Evolutionary conservation across 1,140 invertebrate genomes (phyloP), one percentile per base, ranked within the genome.

Genomic region (Drosophila bocqueti): DNA sequence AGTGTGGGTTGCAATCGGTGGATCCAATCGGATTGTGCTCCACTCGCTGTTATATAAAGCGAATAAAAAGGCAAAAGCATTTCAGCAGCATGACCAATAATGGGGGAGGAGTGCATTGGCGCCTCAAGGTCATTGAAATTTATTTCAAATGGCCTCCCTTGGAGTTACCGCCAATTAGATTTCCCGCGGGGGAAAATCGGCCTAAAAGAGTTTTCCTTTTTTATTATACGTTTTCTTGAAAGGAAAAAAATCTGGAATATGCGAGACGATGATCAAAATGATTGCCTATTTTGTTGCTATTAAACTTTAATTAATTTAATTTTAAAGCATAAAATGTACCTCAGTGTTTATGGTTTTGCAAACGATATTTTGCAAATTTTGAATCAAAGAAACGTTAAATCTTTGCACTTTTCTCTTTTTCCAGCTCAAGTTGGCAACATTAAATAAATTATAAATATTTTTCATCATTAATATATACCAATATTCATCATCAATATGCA

Each of bases 41-140:
- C 40, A 29, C 40, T 63, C 21, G 45, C 71, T 72, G 47, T 87
- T 87, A 86, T 79, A 81, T 86, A 86, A 86, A 86, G 38, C 68
- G 40, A 36, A 74, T 40, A 31, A 62, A 16, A 57, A 68, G 52
- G 57, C 52, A 34, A 73, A 59, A 49, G 66, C 68, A 72, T 72
- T 72, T 34, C 62, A 34, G 24, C 47, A 64, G 43, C 47, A 47
- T 62, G 63, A 36, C 55, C 18, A 59, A 60, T 47, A 7, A 18
- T 5, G 45, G 40, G 66, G 54, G 69, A 65, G 67, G 75, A 72
- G 67, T 89, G 72, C 75, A 87, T 54, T 73, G 75, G 54, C 76
- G 80, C 80, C 81, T 78, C 84, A 90, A 91, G 86, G 86, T 91
- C 86, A 90, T 90, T 90, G 85, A 82, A 82, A 91, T 91, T 65